A percentile compares a stretch with the other conserved stretches of the same genome.
phyloP scores from a whole-genome alignment of 2,113 vertebrate species.

The Alaudala cheleensis region DNA sequence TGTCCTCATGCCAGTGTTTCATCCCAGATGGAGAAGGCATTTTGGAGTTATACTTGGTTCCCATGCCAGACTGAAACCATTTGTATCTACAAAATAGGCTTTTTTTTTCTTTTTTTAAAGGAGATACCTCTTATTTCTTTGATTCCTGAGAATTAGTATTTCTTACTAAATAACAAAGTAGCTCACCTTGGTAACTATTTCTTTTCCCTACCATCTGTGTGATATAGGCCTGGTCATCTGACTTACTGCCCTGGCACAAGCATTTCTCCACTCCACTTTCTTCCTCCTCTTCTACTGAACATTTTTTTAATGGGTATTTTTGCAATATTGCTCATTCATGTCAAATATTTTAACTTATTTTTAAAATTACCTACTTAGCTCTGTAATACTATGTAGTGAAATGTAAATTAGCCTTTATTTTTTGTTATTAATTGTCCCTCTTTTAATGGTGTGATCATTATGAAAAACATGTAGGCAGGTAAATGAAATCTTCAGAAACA shows the following conservation, averaged over 20 bases:
- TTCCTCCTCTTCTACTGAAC: neutral
- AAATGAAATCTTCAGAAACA: neutral
- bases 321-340: neutral
- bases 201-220: neutral
- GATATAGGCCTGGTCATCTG: neutral
- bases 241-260: neutral
- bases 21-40: neutral
- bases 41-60: neutral
- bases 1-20: neutral
- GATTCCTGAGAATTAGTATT: neutral
- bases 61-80: neutral
- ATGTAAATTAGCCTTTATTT: constrained; percentile 31
- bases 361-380: neutral
- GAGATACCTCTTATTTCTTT: neutral
- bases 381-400: neutral
- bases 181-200: neutral
- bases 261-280: neutral
- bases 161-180: neutral
- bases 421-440: neutral
- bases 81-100: neutral
- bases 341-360: neutral
- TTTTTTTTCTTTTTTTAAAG: neutral
- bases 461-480: neutral
- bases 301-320: neutral
- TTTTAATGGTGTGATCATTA: neutral